Evolutionary conservation across 2,113 vertebrate genomes (phyloP), one percentile per base, ranked within the genome.

Genomic region (Notarius lentiginosus): DNA sequence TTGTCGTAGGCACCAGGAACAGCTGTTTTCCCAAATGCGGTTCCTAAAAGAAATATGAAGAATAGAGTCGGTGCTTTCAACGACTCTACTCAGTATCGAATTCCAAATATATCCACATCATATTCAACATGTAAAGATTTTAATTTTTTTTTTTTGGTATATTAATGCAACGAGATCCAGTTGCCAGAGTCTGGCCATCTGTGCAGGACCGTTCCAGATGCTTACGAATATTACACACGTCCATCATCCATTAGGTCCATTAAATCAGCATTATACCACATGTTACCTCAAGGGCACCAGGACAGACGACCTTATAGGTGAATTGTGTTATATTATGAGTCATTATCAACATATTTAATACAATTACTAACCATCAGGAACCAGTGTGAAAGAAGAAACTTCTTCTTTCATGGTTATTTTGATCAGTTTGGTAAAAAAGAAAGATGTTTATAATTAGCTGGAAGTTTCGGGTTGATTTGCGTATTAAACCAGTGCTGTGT

Each of bases 221-320:
- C 47, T 75, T 12, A 41, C 41, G 41, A 41, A 22, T 24, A 51
- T 75, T 49, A 22, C 47, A 75, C 8, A 75, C 47, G 22, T 75
- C 72, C 72, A 51, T 75, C 72, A 75, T 51, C 72, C 72, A 24
- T 22, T 12, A 75, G 20, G 72, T 51, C 72, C 72, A 72, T 72
- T 72, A 72, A 72, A 34, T 2, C 68, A 24, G 41, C 47, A 22
- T 75, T 75, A 75, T 49, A 24, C 72, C 41, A 75, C 72, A 70
- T 34, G 41, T 24, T 75, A 1, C 24, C 47, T 51, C 9, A 47
- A 49, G 72, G 72, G 10, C 12, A 55, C 75, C 75, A 2, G 14
- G 75, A 53, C 75, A 27, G 22, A 55, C 24, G 12, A 17, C 11
- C 72, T 72, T 72, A 47, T 11, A 24, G 14, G 9, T 75, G 10